phyloP scores from a whole-genome alignment of 2,888 invertebrate genomes.

The Dynastes maya region DNA sequence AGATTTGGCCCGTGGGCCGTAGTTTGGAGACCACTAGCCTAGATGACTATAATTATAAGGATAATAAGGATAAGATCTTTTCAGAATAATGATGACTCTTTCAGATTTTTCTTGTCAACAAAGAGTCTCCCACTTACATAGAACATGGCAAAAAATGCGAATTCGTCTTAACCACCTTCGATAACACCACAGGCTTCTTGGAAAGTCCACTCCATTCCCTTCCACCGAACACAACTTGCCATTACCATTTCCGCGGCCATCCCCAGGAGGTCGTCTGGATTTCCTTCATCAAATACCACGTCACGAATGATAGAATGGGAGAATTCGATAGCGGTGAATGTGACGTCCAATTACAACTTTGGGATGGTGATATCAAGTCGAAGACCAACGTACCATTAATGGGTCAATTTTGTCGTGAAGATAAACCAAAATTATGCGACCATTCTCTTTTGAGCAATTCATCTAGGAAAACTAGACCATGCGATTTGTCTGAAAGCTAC shows the following conservation, averaged over 20 bases:
- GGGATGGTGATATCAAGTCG: constrained; percentile 77
- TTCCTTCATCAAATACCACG: constrained; percentile 88
- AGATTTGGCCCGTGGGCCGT: no score
- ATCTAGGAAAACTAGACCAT: constrained; percentile 81
- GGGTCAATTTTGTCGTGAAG: constrained; percentile 85
- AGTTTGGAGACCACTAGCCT: no score
- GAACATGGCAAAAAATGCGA: constrained; percentile 83
- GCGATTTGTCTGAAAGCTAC: constrained; percentile 82
- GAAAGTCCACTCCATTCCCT: constrained; percentile 85
- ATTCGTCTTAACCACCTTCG: constrained; percentile 83
- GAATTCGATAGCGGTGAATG: constrained; percentile 82
- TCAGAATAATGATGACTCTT: background rate
- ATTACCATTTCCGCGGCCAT: constrained; percentile 84
- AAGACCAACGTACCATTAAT: constrained; percentile 74
- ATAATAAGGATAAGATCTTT: background rate
- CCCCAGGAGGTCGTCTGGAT: constrained; percentile 87
- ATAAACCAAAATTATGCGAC: constrained; percentile 83
- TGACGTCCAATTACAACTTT: constrained; percentile 82
- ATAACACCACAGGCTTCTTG: constrained; percentile 81
- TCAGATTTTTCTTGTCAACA: constrained; percentile 82
- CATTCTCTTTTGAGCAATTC: constrained; percentile 83
- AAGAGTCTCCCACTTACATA: constrained; percentile 83
- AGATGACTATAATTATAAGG: no score
- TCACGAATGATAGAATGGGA: constrained; percentile 75
- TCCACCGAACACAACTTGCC: constrained; percentile 87